These are phyloP conservation scores for Forbesichthys agassizii DNA, from an alignment of 2,113 vertebrate species.

Conservation along the genomic window DNA sequence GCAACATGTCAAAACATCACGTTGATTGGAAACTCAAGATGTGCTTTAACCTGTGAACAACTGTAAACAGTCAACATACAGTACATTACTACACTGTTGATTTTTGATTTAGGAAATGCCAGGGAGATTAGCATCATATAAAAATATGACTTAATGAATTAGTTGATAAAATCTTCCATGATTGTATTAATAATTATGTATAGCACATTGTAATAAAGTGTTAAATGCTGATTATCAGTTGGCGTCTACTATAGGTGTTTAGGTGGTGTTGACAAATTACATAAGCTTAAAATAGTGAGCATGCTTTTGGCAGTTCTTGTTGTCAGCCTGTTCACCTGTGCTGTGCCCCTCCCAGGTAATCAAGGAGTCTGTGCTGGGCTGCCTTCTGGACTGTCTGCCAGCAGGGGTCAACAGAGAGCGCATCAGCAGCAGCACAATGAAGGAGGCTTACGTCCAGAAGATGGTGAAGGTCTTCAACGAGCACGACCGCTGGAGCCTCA, in stretches of 20 bases:
- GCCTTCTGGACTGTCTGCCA: slow-evolving; percentile 88
- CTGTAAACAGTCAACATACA: not conserved
- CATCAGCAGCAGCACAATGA: slow-evolving; percentile 90
- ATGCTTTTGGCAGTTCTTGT: slow-evolving; percentile 28
- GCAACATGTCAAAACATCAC: too few relatives aligned
- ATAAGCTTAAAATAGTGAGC: slow-evolving; percentile 13
- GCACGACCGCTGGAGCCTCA: slow-evolving; percentile 94
- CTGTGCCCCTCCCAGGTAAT: slow-evolving; percentile 82
- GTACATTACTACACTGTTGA: not conserved
- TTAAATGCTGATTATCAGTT: slow-evolving; percentile 1
- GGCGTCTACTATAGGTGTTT: not conserved
- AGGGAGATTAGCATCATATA: too few relatives aligned
- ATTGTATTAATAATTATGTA: too few relatives aligned
- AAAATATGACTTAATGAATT: too few relatives aligned
- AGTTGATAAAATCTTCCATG: too few relatives aligned
- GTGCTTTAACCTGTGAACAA: too few relatives aligned
- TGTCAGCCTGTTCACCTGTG: slow-evolving; percentile 48
- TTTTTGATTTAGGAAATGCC: not conserved
- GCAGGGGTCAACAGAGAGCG: slow-evolving; percentile 92
- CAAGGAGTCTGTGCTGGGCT: slow-evolving; percentile 89
- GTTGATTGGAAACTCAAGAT: too few relatives aligned
- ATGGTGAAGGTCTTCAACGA: slow-evolving; percentile 95
- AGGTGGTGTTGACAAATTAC: not conserved
- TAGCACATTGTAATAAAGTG: slow-evolving; percentile 7
- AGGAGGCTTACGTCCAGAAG: slow-evolving; percentile 95